A percentile compares a stretch with the other conserved stretches of the same genome.
phyloP scores from a whole-genome alignment of 2,888 invertebrate genomes.

The Plebejus argus region DNA sequence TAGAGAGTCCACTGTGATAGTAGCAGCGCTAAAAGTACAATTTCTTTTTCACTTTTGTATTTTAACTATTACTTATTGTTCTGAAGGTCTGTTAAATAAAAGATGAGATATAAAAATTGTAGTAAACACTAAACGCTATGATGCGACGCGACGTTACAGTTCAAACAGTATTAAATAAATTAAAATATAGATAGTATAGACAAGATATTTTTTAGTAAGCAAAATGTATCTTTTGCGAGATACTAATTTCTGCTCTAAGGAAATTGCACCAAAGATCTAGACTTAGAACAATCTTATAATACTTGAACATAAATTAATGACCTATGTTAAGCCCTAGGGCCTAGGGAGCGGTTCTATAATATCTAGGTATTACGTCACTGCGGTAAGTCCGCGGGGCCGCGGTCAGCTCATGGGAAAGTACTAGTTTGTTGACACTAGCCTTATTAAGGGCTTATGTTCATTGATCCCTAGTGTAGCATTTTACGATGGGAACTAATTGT shows the following conservation, averaged over 20 bases:
- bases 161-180: too few species aligned
- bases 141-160: too few species aligned
- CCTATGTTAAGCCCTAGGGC: neutral
- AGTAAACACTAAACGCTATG: too few species aligned
- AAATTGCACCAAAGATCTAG: neutral
- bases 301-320: neutral
- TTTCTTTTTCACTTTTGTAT: too few species aligned
- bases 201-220: neutral
- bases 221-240: neutral
- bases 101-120: too few species aligned
- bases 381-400: neutral
- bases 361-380: neutral
- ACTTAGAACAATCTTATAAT: neutral
- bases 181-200: too few species aligned
- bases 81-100: too few species aligned
- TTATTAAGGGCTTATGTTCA: neutral
- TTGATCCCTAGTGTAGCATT: too few species aligned
- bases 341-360: neutral
- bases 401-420: conserved; percentile 6
- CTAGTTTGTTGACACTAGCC: conserved; percentile 8
- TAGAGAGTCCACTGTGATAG: too few species aligned
- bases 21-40: too few species aligned
- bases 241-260: neutral
- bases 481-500: too few species aligned
- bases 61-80: too few species aligned